Evolutionary conservation across 1,140 invertebrate species (phyloP).

Genomic region (Hypothenemus hampei): DNA sequence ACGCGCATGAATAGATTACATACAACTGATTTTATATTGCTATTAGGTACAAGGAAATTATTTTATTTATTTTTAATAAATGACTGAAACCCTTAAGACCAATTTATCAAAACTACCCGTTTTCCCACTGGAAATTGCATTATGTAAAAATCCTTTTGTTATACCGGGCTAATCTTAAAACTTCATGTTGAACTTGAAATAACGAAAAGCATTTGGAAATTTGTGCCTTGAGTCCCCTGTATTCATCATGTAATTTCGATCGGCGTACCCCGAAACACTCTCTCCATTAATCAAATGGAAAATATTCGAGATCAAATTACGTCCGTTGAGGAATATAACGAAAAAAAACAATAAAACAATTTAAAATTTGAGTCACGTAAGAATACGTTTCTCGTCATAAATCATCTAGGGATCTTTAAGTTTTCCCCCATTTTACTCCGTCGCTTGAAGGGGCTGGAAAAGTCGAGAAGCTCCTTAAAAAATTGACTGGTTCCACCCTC

Average conservation of each 20-base stretch:
- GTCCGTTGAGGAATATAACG: constrained; percentile 21
- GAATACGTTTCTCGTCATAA: constrained; percentile 35
- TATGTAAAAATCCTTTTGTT: too few species aligned
- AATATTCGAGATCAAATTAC: constrained; percentile 39
- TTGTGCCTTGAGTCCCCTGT: neutral
- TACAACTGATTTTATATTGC: too few species aligned
- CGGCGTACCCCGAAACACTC: constrained; percentile 2
- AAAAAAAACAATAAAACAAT: constrained; percentile 42
- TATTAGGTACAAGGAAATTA: neutral
- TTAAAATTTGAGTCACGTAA: constrained; percentile 42
- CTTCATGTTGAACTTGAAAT: neutral
- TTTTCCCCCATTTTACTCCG: neutral
- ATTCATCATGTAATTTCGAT: constrained; percentile 1
- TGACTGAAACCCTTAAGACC: neutral
- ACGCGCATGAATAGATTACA: too few species aligned
- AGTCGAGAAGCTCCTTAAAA: too few species aligned
- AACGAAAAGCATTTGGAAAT: neutral
- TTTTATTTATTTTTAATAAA: neutral
- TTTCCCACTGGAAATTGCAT: neutral
- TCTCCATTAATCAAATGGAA: constrained; percentile 35
- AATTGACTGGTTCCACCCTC: too few species aligned
- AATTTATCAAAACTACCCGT: constrained; percentile 20
- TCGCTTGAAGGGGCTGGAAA: neutral
- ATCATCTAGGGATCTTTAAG: constrained; percentile 36
- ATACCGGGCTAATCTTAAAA: constrained; percentile 6